These are phyloP conservation scores for Podarcis siculus DNA, from an alignment of 2,797 vertebrate genomes.

Conservation along the genomic window DNA sequence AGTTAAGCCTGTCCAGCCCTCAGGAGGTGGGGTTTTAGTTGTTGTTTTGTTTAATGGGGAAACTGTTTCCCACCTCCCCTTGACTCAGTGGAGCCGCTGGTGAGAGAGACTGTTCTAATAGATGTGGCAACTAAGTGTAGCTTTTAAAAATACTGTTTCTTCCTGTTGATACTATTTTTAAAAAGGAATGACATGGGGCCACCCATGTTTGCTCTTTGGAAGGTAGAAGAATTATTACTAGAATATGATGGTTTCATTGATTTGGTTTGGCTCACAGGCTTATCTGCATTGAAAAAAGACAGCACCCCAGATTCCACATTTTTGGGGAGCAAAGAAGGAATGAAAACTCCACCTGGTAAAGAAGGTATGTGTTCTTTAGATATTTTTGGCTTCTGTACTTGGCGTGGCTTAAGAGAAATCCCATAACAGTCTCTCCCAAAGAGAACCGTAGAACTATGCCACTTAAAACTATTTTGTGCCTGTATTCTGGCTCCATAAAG, in stretches of 20 bases:
- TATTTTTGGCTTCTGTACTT: not conserved
- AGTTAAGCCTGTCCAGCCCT: not conserved
- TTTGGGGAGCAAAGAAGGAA: conserved; percentile 60
- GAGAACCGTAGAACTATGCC: not conserved
- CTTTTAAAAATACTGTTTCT: not conserved
- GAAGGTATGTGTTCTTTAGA: conserved; percentile 67
- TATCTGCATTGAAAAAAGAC: conserved; percentile 76
- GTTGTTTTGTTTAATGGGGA: not conserved
- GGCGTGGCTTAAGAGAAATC: not conserved
- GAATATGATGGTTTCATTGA: not conserved
- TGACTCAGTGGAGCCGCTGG: not conserved
- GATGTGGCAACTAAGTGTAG: not conserved
- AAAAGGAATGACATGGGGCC: not conserved
- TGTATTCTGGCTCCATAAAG: not conserved
- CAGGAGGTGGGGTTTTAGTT: too few relatives aligned
- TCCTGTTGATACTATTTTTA: not conserved
- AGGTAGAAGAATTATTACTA: not conserved
- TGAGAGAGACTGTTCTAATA: not conserved
- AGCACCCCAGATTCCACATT: conserved; percentile 64
- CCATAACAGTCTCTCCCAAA: not conserved
- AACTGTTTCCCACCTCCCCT: not conserved
- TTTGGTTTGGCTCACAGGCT: conserved; percentile 70
- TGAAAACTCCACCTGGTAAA: conserved; percentile 66
- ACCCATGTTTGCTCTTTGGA: not conserved
- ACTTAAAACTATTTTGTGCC: not conserved